Base-by-base conservation (phyloP, 2,888 invertebrate genomes). In the Terebella lapidaria region DNA sequence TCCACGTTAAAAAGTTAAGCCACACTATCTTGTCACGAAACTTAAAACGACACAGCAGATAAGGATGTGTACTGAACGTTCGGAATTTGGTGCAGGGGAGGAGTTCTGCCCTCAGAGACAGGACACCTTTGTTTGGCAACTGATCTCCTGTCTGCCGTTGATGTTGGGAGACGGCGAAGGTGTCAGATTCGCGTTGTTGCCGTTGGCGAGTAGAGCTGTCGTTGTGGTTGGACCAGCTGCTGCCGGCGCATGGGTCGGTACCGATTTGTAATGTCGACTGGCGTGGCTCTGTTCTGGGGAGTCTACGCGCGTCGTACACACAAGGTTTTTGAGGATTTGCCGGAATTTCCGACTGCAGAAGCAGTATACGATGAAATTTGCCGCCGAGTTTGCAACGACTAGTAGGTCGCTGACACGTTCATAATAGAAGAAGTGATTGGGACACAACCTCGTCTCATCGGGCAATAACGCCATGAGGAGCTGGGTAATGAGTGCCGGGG, bases 351-450 rank as follows among this genome's bases (percentile, higher is more conserved):
- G 58, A 35, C 64, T 66, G 58, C 70, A 69, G 53, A 70, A 67
- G 54, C 70, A 70, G 62, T 70, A 70, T 53, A 70, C 65, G 51
- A 69, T 57, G 57, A 70, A 70, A 61, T 70, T 70, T 30, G 66
- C 45, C 28, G 67, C 62, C n/a, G 66, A 64, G 46, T 70, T 70
- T 3, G 63, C 62, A 10, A 70, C 70, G 47, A 70, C 65, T 28
- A 70, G 49, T 24, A 70, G 54, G 54, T 70, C 70, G 49, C 68
- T 69, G 56, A 70, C 59, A 15, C 70, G 55, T 29, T 64, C 70
- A 59, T 69, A 67, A 59, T 47, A 69, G 63, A 69, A 70, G 62
- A 65, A 64, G 28, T 58, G 25, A 28, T 54, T 57, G 3, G 69
- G 69, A 53, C 69, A 69, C 20, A 22, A 46, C 15, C 51, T 30